Base-by-base conservation (phyloP, 2,113 vertebrate genomes). In the Emydura subglobosa region DNA sequence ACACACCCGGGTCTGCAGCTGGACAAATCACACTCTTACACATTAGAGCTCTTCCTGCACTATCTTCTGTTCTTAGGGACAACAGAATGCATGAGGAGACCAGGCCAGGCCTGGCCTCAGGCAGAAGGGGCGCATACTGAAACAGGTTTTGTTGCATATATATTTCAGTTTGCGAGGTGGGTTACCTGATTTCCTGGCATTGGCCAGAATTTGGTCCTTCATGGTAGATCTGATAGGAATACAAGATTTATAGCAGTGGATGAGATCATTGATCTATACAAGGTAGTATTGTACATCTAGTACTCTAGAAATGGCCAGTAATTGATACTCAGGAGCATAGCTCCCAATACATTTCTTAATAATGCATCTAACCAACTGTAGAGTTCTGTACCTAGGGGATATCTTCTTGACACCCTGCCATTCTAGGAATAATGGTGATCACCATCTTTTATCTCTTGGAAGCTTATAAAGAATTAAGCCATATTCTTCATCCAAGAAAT, bases 231-330 rank as follows among this genome's bases (percentile, higher is more conserved):
- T 74, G 68, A 34, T 57, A 50, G 65, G 85, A 88, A 51, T 14
- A n/a, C 11, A 34, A 50, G 0, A 1, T 31, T 61, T 65, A 79
- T 0, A 0, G 7, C 44, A 50, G 27, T 0, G 0, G 14, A 68
- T 54, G 61, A 74, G 74, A 79, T 47, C 34, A 72, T 3, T 22
- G 65, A 22, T 39, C n/a, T 19, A 19, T 72, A n/a, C 65, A 72
- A 39, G 65, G n/a, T 17, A 72, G 65, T 10, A 72, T 16, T 72
- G 39, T 55, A 47, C 55, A 72, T 89, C 59, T 84, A 83, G 12
- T 2, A 0, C 31, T 87, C 51, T 65, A 85, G 27, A 85, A 85
- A 87, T 0, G 0, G 44, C 55, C 10, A 39, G 24, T 59, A 50
- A n/a, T n/a, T 81, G 93, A 83, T 50, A 12, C 12, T 4, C 29